Percentiles rank a stretch among this genome's conserved stretches.
phyloP scores from a whole-genome alignment of 2,888 invertebrate species.

The Dioctria rufipes region DNA sequence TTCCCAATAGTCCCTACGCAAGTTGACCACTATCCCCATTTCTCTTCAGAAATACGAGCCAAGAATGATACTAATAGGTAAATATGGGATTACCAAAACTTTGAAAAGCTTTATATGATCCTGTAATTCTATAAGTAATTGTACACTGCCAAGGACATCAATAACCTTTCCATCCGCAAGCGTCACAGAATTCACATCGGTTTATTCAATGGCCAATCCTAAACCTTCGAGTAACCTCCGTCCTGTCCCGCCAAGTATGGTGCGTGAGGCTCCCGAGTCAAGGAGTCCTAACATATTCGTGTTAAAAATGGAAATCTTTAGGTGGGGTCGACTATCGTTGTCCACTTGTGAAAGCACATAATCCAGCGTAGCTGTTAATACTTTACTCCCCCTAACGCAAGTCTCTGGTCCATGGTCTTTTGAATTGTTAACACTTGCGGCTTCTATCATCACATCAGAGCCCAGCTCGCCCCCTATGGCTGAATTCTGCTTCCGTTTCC shows the following conservation, averaged over 20 bases:
- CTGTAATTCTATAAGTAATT: neutral
- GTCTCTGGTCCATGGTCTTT: too few species aligned
- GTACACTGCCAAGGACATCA: neutral
- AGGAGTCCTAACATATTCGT: neutral
- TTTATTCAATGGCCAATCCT: neutral
- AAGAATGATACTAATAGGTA: neutral
- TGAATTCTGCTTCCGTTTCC: too few species aligned
- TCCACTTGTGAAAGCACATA: too few species aligned
- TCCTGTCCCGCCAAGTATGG: conserved; percentile 26
- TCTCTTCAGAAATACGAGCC: conserved; percentile 11
- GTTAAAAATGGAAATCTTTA: too few species aligned
- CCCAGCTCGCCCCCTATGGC: too few species aligned
- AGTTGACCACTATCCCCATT: neutral
- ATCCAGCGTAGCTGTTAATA: too few species aligned
- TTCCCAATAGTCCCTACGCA: neutral
- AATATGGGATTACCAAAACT: neutral
- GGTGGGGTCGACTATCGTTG: too few species aligned
- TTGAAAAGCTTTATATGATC: neutral
- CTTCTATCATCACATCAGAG: too few species aligned
- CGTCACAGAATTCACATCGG: neutral
- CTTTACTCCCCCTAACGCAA: too few species aligned
- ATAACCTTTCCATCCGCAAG: conserved; percentile 1
- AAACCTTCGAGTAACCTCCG: conserved; percentile 10
- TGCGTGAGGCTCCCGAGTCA: conserved; percentile 40
- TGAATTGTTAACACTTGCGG: too few species aligned